These are phyloP conservation scores for Phortica magna DNA, from an alignment of 2,888 invertebrate genomes.

Conservation along the genomic window DNA sequence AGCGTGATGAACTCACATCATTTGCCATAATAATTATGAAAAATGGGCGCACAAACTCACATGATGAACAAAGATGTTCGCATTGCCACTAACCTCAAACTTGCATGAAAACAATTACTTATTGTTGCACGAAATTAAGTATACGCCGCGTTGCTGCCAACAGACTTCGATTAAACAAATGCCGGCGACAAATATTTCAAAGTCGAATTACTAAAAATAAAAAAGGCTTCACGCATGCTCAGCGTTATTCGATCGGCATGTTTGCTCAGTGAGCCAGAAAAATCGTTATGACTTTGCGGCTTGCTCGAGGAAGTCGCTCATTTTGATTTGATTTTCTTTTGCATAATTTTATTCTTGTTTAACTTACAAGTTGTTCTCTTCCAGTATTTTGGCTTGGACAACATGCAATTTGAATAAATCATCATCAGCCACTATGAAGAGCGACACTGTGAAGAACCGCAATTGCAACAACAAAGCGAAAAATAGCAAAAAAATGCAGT, in stretches of 20 bases:
- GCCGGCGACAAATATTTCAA: too few relatives aligned
- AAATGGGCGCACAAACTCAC: background rate
- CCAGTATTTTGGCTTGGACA: constrained; percentile 38
- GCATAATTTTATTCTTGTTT: background rate
- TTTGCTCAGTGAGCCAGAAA: too few relatives aligned
- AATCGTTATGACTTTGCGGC: too few relatives aligned
- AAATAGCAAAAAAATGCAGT: background rate
- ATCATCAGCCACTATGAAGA: constrained; percentile 54
- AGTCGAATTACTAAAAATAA: too few relatives aligned
- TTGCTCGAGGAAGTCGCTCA: background rate
- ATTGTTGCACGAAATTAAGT: background rate
- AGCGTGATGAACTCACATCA: background rate
- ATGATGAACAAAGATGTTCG: background rate
- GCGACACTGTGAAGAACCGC: background rate
- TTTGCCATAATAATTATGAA: constrained; percentile 1
- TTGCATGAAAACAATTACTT: background rate
- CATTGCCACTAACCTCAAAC: constrained; percentile 6
- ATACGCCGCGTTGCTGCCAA: background rate
- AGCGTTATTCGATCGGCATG: constrained; percentile 14
- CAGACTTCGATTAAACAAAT: too few relatives aligned
- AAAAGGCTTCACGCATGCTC: background rate
- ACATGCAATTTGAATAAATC: constrained; percentile 75
- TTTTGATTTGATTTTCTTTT: background rate
- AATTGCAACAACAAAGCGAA: background rate
- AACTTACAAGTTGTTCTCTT: constrained; percentile 20